Percentiles rank a stretch among this genome's conserved stretches.
phyloP scores from a whole-genome alignment of 2,888 invertebrate genomes.

The Mythimna vitellina region DNA sequence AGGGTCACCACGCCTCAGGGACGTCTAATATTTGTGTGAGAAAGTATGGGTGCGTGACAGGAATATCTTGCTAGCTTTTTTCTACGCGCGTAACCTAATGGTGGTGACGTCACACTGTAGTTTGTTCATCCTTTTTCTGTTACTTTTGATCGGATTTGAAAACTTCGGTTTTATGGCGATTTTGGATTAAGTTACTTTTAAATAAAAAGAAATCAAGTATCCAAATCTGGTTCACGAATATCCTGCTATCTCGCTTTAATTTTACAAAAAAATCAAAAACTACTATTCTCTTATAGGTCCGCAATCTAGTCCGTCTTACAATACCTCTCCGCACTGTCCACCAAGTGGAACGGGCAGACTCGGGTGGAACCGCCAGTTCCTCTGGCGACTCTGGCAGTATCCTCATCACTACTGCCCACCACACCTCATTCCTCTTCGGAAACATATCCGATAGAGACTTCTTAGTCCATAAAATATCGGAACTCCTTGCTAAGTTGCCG shows the following conservation, averaged over 20 bases:
- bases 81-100: too few relatives aligned
- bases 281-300: slow-evolving; percentile 89
- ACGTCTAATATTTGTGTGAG: too few relatives aligned
- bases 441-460: slow-evolving; percentile 97
- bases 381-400: slow-evolving; percentile 92
- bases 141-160: too few relatives aligned
- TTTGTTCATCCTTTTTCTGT: too few relatives aligned
- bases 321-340: slow-evolving; percentile 96
- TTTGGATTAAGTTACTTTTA: too few relatives aligned
- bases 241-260: not conserved
- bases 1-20: too few relatives aligned
- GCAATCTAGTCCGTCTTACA: slow-evolving; percentile 95
- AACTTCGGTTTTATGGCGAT: too few relatives aligned
- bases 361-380: slow-evolving; percentile 91
- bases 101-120: too few relatives aligned
- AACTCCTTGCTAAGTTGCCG: slow-evolving; percentile 94
- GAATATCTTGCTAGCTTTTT: too few relatives aligned
- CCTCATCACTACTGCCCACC: slow-evolving; percentile 95
- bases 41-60: too few relatives aligned
- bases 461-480: slow-evolving; percentile 96
- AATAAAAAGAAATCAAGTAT: too few relatives aligned
- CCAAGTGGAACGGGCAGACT: slow-evolving; percentile 94
- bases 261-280: not conserved
- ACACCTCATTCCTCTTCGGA: slow-evolving; percentile 96
- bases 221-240: not conserved